phyloP scores from a whole-genome alignment of 2,113 vertebrate genomes.

The Garra rufa region DNA sequence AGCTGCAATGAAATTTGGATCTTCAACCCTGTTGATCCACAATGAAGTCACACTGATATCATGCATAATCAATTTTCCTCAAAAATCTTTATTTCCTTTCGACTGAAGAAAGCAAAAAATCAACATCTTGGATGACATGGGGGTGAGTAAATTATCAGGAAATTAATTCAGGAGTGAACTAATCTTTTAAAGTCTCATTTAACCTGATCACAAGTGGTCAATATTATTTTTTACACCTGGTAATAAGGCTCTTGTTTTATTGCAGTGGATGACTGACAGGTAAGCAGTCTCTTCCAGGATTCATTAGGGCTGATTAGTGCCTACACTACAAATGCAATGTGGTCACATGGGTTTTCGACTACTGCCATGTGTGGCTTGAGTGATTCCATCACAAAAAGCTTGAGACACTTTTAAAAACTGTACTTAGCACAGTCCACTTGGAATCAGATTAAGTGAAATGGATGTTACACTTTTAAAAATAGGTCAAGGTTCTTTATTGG shows the following conservation, averaged over 20 bases:
- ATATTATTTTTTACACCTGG: not conserved
- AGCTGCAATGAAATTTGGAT: too few species aligned
- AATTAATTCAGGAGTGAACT: too few species aligned
- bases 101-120: too few species aligned
- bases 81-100: too few species aligned
- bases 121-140: too few species aligned
- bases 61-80: too few species aligned
- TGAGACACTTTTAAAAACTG: not conserved
- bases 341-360: not conserved
- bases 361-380: not conserved
- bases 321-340: not conserved
- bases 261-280: not conserved
- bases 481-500: too few species aligned
- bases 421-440: not conserved
- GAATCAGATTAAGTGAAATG: not conserved
- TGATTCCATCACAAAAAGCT: not conserved
- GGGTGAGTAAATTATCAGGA: too few species aligned
- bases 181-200: not conserved
- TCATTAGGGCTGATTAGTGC: not conserved
- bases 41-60: too few species aligned
- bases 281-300: not conserved
- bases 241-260: not conserved
- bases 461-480: too few species aligned
- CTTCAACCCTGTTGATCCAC: too few species aligned
- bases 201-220: not conserved